Base-by-base conservation (phyloP, 1,140 invertebrate species). In the Formica exsecta region DNA sequence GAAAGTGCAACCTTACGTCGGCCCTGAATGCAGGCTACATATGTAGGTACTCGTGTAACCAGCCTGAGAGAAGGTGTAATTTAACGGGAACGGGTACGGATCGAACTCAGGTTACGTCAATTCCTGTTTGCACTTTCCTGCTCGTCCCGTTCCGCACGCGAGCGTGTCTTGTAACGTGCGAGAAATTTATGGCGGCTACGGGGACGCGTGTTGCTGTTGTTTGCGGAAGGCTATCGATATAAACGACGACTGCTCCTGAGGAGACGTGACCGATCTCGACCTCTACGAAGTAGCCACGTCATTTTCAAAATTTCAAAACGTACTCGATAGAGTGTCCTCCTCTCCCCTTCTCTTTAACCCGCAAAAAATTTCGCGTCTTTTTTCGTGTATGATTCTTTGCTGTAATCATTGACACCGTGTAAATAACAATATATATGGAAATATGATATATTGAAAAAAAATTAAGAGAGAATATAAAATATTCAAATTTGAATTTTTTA, bases 21-120 rank as follows among this genome's bases (percentile, higher is more conserved):
- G 71, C 19, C 64, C 84, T 70, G 74, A 29, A 38, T 29, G 51
- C 29, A n/a, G 36, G 32, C 32, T 54, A 38, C 66, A 77, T 80
- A 77, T 77, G 85, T 86, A 86, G 59, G 57, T 87, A 76, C 38
- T 74, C 65, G 87, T 89, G 87, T 89, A 89, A 73, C 65, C 71
- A 85, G 48, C 41, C 87, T 32, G 83, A 36, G 66, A 70, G 88
- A 85, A 90, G 89, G 88, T 90, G 89, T 89, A 91, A 91, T 91
- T 91, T 91, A 91, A 91, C 90, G 90, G 90, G 87, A 90, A 91
- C 81, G 51, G 73, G 73, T 51, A 66, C 65, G 68, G 75, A 91
- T 91, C 90, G 87, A 90, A 91, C 64, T 11, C 75, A 80, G 57
- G 76, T 86, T 90, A 90, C 87, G 89, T 91, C 87, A 89, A 80